phyloP scores from a whole-genome alignment of 2,797 vertebrate genomes.

The Schizothorax lantsangensis region DNA sequence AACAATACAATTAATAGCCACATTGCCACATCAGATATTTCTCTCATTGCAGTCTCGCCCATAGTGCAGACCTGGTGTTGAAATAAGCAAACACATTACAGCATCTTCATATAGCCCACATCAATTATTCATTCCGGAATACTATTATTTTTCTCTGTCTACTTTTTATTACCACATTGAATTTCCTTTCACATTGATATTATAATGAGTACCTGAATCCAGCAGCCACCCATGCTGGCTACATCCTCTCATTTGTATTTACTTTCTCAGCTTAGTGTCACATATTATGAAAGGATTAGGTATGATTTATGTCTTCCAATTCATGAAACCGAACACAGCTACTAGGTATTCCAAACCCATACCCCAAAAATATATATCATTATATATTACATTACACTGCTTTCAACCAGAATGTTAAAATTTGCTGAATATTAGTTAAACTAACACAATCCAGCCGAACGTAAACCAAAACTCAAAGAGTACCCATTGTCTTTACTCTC shows the following conservation, averaged over 20 bases:
- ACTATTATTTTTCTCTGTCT: constrained; percentile 47
- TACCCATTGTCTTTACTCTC: not conserved
- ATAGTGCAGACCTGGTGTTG: constrained; percentile 15
- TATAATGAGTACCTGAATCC: constrained; percentile 50
- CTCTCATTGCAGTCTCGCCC: constrained; percentile 3
- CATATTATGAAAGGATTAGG: constrained; percentile 46
- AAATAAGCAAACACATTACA: constrained; percentile 16
- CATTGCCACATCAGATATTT: constrained; percentile 34
- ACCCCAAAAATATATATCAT: constrained; percentile 38
- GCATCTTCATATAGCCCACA: constrained; percentile 46
- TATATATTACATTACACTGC: not conserved
- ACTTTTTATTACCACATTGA: constrained; percentile 46
- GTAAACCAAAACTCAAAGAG: constrained; percentile 7
- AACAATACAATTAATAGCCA: constrained; percentile 44
- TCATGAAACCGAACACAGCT: constrained; percentile 26
- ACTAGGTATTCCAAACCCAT: constrained; percentile 3
- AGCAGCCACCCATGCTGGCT: constrained; percentile 23
- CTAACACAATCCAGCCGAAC: not conserved
- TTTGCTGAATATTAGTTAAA: constrained; percentile 22
- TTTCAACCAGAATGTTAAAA: not conserved
- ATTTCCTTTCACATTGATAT: constrained; percentile 59
- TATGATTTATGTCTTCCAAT: constrained; percentile 54
- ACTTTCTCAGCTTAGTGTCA: constrained; percentile 45
- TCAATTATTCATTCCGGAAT: constrained; percentile 59
- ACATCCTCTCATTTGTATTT: constrained; percentile 54